Base-by-base conservation (phyloP, 2,888 invertebrate genomes). In the Latheticus oryzae region DNA sequence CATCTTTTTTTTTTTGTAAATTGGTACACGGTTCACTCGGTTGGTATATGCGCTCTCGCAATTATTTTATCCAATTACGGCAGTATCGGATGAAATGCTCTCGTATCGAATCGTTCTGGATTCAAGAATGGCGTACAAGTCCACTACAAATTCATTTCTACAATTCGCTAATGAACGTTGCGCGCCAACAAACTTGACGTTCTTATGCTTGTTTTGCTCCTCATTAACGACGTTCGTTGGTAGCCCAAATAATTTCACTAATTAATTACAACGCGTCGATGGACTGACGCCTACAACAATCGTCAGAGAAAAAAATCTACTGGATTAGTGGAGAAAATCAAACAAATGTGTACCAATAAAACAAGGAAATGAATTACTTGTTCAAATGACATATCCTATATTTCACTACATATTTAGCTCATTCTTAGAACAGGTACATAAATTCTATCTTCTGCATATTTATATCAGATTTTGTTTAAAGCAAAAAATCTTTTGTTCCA, bases 241-340 rank as follows among this genome's bases (percentile, higher is more conserved):
- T 70, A 63, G 63, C 61, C 65, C 53, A 68, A 70, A 66, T 69
- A 69, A 72, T 72, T 70, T 70, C 57, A 66, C 70, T 65, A 70
- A 72, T 72, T 68, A 68, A 69, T 67, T 66, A 51, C 50, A 16
- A n/a, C 11, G 16, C n/a, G 33, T 33, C 47, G 33, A 47, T 47
- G 35, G 47, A 45, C 32, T 45, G 21, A 30, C 45, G 32, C 40
- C 40, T 40, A 9, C 40, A 21, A 38, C 23, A 38, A 38, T 38
- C 38, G 21, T 5, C 9, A 3, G n/a, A n/a, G n/a, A n/a, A n/a
- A n/a, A n/a, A n/a, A n/a, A n/a, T n/a, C n/a, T n/a, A n/a, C n/a
- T n/a, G n/a, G n/a, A n/a, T n/a, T n/a, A n/a, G n/a, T n/a, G n/a
- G n/a, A n/a, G n/a, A n/a, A n/a, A n/a, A n/a, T n/a, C n/a, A n/a